A percentile compares a stretch with the other conserved stretches of the same genome.
Evolutionary conservation across 30 jellyfish, hydroid and myxozoan species (phyloP).

Genomic region (Chironex yamaguchii): DNA sequence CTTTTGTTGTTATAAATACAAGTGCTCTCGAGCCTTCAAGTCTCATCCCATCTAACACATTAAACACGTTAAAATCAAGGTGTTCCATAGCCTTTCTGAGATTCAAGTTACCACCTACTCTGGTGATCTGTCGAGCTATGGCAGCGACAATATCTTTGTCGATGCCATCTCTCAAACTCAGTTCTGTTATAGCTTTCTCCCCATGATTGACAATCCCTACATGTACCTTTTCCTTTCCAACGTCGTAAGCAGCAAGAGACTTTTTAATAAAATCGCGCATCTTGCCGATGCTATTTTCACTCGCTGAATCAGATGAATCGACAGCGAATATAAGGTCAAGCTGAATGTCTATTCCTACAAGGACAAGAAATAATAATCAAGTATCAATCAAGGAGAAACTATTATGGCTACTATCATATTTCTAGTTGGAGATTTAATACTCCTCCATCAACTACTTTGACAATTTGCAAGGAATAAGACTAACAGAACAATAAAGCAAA

Average conservation of each 20-base stretch:
- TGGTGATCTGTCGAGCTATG: constrained; percentile 32
- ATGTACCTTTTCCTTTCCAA: constrained; percentile 31
- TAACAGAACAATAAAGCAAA: too few species aligned
- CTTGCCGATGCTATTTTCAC: background rate
- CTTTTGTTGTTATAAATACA: background rate
- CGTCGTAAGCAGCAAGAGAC: constrained; percentile 32
- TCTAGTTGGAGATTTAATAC: too few species aligned
- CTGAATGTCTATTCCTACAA: constrained; percentile 41
- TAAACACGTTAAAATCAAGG: background rate
- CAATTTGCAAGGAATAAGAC: too few species aligned
- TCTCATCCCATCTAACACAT: background rate
- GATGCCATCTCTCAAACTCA: constrained; percentile 38
- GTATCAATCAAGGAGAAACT: too few species aligned
- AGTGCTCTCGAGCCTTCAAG: background rate
- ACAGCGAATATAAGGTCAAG: constrained; percentile 76
- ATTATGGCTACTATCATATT: too few species aligned
- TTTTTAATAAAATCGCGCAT: constrained; percentile 54
- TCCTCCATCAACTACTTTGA: too few species aligned
- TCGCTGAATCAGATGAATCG: constrained; percentile 67
- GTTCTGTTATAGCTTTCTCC: constrained; percentile 49
- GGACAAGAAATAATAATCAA: too few species aligned
- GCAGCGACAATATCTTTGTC: constrained; percentile 21
- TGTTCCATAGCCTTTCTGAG: constrained; percentile 6
- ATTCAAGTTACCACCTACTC: constrained; percentile 16
- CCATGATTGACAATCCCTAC: constrained; percentile 48